Conservation (phyloP, 1,140 invertebrate genomes). For the Campoletis sonorensis region DNA sequence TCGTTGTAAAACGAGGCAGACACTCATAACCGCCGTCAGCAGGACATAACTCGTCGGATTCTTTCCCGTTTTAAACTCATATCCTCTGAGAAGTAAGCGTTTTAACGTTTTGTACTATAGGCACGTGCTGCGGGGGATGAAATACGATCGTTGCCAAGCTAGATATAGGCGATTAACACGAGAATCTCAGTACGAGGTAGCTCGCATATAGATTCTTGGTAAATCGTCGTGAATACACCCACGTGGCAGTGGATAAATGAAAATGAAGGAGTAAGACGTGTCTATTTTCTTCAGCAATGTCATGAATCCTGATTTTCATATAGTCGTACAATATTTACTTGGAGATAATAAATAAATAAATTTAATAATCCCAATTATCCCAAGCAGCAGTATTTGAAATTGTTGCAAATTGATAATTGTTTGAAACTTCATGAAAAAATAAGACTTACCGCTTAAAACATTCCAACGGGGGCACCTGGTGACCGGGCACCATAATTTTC, state of each 20-base stretch:
- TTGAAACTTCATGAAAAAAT: too few relatives aligned
- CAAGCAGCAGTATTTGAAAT: not conserved
- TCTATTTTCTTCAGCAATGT: not conserved
- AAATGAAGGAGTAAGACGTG: not conserved
- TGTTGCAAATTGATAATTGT: not conserved
- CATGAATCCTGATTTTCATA: not conserved
- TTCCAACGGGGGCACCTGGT: constrained; percentile 70
- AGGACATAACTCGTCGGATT: not conserved
- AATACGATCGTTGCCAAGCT: constrained; percentile 58
- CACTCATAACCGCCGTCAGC: constrained; percentile 9
- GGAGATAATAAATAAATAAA: too few relatives aligned
- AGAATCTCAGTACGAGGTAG: constrained; percentile 38
- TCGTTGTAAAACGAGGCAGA: constrained; percentile 5
- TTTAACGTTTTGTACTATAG: constrained; percentile 9
- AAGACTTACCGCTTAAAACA: constrained; percentile 66
- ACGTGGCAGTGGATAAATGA: constrained; percentile 27
- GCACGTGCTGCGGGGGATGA: constrained; percentile 49
- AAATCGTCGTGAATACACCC: constrained; percentile 48
- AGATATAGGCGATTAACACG: constrained; percentile 56
- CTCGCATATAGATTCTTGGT: constrained; percentile 28
- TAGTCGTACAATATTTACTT: not conserved
- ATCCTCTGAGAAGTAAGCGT: not conserved
- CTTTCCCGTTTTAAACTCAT: not conserved
- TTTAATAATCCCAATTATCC: too few relatives aligned
- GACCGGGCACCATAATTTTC: constrained; percentile 77